Base-by-base conservation (phyloP, 2,113 vertebrate genomes). In the Oplegnathus fasciatus region DNA sequence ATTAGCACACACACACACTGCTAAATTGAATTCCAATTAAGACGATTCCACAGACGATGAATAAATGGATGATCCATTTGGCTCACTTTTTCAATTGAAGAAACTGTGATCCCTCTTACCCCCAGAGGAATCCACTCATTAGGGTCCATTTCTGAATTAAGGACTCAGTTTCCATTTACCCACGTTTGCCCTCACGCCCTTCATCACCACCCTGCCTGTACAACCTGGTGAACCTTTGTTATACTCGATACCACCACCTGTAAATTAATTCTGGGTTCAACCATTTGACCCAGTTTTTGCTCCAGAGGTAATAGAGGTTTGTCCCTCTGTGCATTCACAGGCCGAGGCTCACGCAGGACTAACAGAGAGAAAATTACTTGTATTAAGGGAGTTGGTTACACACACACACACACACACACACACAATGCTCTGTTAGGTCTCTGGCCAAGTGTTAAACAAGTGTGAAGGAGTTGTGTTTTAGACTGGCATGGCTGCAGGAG, bases 11-110 rank as follows among this genome's bases (percentile, higher is more conserved):
- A 80, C 73, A 72, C 71, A 81, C 50, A 84, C 76, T 37, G 80
- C 77, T 84, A 92, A 94, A 93, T 94, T 93, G 77, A 94, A 94
- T 95, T 95, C 86, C 82, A 95, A 96, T 96, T 94, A 94, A 92
- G 85, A 93, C 73, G 65, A 80, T 81, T 93, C 60, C 76, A 82
- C 70, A 82, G 69, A 90, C 66, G 76, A 92, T 89, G 89, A 92
- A 88, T 93, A 93, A 90, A 87, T 90, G 84, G 87, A 92, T 91
- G 85, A 93, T 92, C 88, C 83, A 84, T 84, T 89, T 82, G 77
- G 77, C 85, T 84, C 66, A 66, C 58, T 86, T 83, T 91, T 93
- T 88, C 89, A 91, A 91, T 92, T 91, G 83, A 84, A 89, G 68
- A 85, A 90, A 88, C 55, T 77, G 57, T 78, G 72, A 94, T 88